These are phyloP conservation scores for Dryococelus australis DNA, from an alignment of 2,888 invertebrate genomes.

Conservation along the genomic window DNA sequence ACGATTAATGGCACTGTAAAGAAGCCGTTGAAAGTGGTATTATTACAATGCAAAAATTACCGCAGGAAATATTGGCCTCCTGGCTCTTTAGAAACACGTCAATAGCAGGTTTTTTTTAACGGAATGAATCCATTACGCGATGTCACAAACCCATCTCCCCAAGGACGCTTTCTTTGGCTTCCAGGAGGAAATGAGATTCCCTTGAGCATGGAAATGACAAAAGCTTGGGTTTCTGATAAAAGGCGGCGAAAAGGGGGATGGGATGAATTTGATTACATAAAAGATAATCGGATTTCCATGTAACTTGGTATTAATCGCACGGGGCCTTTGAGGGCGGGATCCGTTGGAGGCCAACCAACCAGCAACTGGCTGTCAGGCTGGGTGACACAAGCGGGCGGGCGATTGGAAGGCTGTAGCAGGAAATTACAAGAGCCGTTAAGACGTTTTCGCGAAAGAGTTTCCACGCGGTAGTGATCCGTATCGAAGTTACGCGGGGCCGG, in stretches of 20 bases:
- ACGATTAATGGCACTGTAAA: too few relatives aligned
- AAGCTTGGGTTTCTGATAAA: not conserved
- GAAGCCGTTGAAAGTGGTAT: too few relatives aligned
- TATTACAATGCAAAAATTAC: too few relatives aligned
- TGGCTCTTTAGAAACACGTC: too few relatives aligned
- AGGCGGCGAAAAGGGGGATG: not conserved
- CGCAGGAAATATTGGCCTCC: too few relatives aligned
- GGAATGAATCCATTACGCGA: too few relatives aligned
- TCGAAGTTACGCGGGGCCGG: not conserved
- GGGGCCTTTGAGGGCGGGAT: not conserved
- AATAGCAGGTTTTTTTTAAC: too few relatives aligned
- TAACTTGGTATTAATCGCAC: not conserved
- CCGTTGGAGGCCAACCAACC: not conserved
- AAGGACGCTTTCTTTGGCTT: not conserved
- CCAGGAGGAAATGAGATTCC: constrained; percentile 2
- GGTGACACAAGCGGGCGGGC: not conserved
- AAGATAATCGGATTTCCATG: constrained; percentile 1
- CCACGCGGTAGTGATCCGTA: not conserved
- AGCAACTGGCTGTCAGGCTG: not conserved
- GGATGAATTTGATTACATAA: constrained; percentile 9
- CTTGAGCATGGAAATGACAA: not conserved
- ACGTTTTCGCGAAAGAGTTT: not conserved
- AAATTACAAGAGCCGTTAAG: not conserved
- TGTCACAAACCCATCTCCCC: too few relatives aligned
- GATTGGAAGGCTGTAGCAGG: not conserved